These are phyloP conservation scores for Diarsia rubi DNA, from an alignment of 2,888 invertebrate species.

Conservation along the genomic window DNA sequence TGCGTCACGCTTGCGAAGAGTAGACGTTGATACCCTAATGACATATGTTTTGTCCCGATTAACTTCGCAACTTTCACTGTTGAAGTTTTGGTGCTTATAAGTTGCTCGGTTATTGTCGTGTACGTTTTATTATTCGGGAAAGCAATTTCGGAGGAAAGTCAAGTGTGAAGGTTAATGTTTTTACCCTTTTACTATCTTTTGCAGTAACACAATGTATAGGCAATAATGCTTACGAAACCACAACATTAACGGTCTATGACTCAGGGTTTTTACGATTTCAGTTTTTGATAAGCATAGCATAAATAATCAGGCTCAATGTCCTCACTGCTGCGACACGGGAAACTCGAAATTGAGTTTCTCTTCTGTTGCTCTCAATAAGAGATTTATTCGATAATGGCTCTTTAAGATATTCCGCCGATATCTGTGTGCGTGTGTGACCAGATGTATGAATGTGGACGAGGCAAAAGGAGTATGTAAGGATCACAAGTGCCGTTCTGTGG, in stretches of 20 bases:
- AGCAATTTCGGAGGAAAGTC: slow-evolving; percentile 25
- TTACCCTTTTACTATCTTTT: not conserved
- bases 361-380: not conserved
- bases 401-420: too few relatives aligned
- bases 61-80: slow-evolving; percentile 54
- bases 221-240: not conserved
- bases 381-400: not conserved
- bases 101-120: slow-evolving; percentile 43
- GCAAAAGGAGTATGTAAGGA: too few relatives aligned
- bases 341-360: too few relatives aligned
- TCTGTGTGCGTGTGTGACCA: too few relatives aligned
- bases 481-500: too few relatives aligned
- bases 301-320: too few relatives aligned
- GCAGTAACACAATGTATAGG: not conserved
- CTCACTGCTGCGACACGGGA: too few relatives aligned
- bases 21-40: slow-evolving; percentile 58
- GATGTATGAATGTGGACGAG: too few relatives aligned
- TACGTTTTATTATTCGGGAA: slow-evolving; percentile 40
- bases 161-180: slow-evolving; percentile 29
- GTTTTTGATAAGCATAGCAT: not conserved
- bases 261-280: not conserved
- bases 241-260: not conserved
- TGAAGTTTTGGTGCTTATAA: slow-evolving; percentile 55
- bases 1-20: slow-evolving; percentile 46
- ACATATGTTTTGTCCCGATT: slow-evolving; percentile 63